A percentile compares a stretch with the other conserved stretches of the same genome.
Evolutionary conservation across 2,797 vertebrate species (phyloP).

Genomic region (Halcyon leucocephala): DNA sequence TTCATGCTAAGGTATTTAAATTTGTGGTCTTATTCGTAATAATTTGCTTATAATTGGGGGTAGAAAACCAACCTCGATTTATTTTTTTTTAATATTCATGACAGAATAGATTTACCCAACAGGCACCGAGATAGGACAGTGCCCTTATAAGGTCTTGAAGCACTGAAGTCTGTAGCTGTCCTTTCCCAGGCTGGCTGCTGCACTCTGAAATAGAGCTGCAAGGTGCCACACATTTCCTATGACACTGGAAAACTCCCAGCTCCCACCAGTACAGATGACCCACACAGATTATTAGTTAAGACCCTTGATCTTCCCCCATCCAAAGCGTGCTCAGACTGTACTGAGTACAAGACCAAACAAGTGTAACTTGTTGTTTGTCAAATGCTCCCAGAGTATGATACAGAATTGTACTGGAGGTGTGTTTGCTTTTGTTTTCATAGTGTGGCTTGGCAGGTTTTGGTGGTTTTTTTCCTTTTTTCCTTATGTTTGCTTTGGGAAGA

Average conservation of each 20-base stretch:
- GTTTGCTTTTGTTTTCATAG: neutral
- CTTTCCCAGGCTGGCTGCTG: neutral
- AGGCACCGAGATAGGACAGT: neutral
- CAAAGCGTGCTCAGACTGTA: neutral
- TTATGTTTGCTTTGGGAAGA: neutral
- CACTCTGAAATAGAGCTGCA: rapidly evolving
- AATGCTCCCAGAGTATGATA: neutral
- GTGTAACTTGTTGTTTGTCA: neutral
- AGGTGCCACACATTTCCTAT: neutral
- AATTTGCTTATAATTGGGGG: neutral
- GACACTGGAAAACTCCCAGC: neutral
- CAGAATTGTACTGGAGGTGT: neutral
- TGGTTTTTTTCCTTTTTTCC: too few relatives aligned
- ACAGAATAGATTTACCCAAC: neutral
- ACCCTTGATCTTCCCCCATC: neutral
- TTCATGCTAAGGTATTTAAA: neutral
- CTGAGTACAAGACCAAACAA: neutral
- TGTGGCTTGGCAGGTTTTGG: rapidly evolving
- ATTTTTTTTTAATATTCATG: neutral
- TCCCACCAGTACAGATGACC: neutral
- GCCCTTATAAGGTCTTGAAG: neutral
- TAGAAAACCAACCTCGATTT: neutral
- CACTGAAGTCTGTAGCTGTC: neutral
- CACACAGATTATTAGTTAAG: neutral
- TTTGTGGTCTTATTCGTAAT: neutral